Base-by-base conservation (phyloP, 2,113 vertebrate species). In the Protomyctophum bolini region DNA sequence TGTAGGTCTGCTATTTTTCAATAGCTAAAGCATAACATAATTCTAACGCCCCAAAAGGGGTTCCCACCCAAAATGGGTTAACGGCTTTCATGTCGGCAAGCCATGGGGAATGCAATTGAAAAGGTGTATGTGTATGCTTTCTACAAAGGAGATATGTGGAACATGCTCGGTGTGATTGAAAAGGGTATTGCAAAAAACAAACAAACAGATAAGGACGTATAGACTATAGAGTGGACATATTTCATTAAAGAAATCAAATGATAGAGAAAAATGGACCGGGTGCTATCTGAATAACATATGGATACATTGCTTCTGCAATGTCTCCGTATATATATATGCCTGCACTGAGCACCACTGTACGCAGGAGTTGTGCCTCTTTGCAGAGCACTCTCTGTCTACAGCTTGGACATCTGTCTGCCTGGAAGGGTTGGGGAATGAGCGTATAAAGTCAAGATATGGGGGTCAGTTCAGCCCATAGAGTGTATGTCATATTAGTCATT, bases 401-500 rank as follows among this genome's bases (percentile, higher is more conserved):
- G 8, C 0, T n/a, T 3, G 9, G n/a, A 55, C n/a, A 49, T 14
- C 51, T 14, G 10, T 72, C 73, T 61, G 49, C 59, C 51, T 59
- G 28, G 8, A 55, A 75, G 75, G 12, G 29, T 46, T 61, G 8
- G 56, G 15, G 70, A 78, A 55, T 68, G 51, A 65, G 41, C n/a
- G 3, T 58, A 58, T 58, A 58, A 48, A 48, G 57, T 46, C 29
- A 61, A 66, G 70, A 73, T 28, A 71, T 0, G 45, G 29, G 33
- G 78, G 59, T 72, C 74, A 64, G 58, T 57, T 56, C 10, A 57
- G 21, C 55, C 11, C 72, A 59, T 55, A 58, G 4, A 62, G 50
- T 62, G 29, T 49, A 8, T 51, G 50, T 70, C 6, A 28, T 63
- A 77, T 70, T 67, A 80, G 65, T 51, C 47, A 58, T 73, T 77